These are phyloP conservation scores for Acanthococcus lagerstroemiae DNA, from an alignment of 2,888 invertebrate species.

Conservation along the genomic window DNA sequence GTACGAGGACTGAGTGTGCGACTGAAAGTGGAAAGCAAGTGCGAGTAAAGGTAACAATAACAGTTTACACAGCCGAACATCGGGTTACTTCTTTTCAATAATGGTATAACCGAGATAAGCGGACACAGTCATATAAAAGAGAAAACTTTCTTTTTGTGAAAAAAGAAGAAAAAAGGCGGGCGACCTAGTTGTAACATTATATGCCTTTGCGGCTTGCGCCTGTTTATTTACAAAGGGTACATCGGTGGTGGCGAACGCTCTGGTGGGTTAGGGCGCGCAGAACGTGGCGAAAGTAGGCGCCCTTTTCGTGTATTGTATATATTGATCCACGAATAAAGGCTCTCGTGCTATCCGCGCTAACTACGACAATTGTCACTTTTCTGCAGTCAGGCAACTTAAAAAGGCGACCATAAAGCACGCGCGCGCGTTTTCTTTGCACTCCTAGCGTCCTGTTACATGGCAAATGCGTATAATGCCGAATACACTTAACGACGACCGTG, in stretches of 20 bases:
- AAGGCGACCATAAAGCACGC: not conserved
- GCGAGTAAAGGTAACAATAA: not conserved
- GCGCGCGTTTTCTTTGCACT: not conserved
- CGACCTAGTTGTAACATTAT: slow-evolving; percentile 12
- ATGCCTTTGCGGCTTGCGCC: slow-evolving; percentile 6
- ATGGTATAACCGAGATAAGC: not conserved
- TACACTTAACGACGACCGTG: not conserved
- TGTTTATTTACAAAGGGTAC: slow-evolving; percentile 7
- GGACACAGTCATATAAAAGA: not conserved
- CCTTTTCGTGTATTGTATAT: slow-evolving; percentile 10
- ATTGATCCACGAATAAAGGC: slow-evolving; percentile 9
- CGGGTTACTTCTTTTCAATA: not conserved
- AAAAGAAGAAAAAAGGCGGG: not conserved
- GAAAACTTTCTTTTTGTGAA: not conserved
- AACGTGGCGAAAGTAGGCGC: slow-evolving; percentile 9
- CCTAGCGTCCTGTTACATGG: not conserved
- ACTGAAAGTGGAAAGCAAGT: no score
- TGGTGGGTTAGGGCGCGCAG: not conserved
- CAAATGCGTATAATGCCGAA: no score
- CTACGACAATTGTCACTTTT: slow-evolving; percentile 12
- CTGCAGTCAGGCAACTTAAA: not conserved
- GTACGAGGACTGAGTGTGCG: no score
- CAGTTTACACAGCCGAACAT: not conserved
- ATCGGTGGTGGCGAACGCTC: not conserved
- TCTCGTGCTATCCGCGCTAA: not conserved